Evolutionary conservation across 2,797 vertebrate species (phyloP), one percentile per base, ranked within the genome.

Genomic region (Brotula barbata): DNA sequence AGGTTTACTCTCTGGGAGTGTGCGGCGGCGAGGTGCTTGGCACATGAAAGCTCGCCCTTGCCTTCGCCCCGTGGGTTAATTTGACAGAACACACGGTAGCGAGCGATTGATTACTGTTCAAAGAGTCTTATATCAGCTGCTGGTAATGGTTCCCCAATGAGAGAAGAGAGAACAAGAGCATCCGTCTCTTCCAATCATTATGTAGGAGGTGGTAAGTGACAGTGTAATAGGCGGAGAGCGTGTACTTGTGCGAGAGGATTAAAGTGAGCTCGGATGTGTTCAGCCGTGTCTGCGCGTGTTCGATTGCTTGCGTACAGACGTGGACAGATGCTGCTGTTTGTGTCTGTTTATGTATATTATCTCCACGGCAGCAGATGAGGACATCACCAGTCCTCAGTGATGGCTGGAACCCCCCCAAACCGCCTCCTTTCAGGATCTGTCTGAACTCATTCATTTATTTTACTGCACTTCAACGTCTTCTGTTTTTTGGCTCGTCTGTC

Each of bases 51-150:
- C 58, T 59, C 20, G 55, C 79, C 81, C 79, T 84, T 83, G 71
- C 46, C 13, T 3, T 61, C 48, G 42, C 51, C 60, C 63, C 17
- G 2, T 9, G 59, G 55, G 58, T 77, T 79, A 61, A 86, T 88
- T 84, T 80, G 57, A 82, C 59, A 65, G 64, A 80, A 65, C 54
- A 56, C 12, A 25, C 66, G 17, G 67, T 49, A n/a, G 57, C n/a
- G 4, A 66, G 53, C 47, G 1, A 71, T 80, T 83, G 85, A 86
- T 85, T 73, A 53, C n/a, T 34, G 58, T 78, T 88, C 69, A 86
- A 80, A 83, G 82, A 65, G 49, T 53, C 71, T 79, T 85, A 87
- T 73, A 76, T 87, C 74, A 67, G 58, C 39, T 0, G 5, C 51
- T 68, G 54, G 60, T 77, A 73, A 76, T 52, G 56, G 52, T 15